Base-by-base conservation (phyloP, 2,888 invertebrate genomes). In the Apamea anceps region DNA sequence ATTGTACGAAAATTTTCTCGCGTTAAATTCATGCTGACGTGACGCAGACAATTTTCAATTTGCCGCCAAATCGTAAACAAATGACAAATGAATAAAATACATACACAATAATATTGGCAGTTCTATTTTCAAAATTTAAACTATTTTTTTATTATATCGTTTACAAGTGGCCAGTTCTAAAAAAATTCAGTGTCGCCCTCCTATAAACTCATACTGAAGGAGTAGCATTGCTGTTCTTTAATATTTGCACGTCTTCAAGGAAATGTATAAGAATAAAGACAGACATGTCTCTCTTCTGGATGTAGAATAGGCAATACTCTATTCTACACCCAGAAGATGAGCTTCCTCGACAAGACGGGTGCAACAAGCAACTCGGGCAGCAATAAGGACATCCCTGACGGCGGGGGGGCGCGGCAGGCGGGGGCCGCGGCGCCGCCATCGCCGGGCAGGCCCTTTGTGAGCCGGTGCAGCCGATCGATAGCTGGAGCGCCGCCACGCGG, bases 401-500 rank as follows among this genome's bases (percentile, higher is more conserved):
- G 82, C 70, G 67, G 76, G 71, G 21, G 37, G 71, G 57, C 57
- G 57, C 57, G 57, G 18, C 37, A 0, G 12, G n/a, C 12, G 42
- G 21, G 32, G 45, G n/a, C 15, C 42, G 51, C 7, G 57, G 67
- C 42, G 25, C 42, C 63, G 78, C 51, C 82, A 37, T n/a, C 63
- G 70, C 65, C 67, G 21, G 82, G 85, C 82, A 88, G 80, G 89
- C 90, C 90, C 92, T 92, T 90, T 92, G 92, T 91, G 92, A 90
- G 90, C 79, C 91, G 91, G 90, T 93, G 93, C 93, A 93, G 82
- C 87, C 91, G 94, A 94, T 95, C 95, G 92, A 95, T 95, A 94
- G 86, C 81, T 60, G 85, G 72, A 77, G 90, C 87, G 88, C 87
- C 88, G 86, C 86, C 86, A 82, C 86, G 85, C 88, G 66, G 62